Base-by-base conservation (phyloP, 2,797 vertebrate genomes). In the Poeciliopsis presidionis region DNA sequence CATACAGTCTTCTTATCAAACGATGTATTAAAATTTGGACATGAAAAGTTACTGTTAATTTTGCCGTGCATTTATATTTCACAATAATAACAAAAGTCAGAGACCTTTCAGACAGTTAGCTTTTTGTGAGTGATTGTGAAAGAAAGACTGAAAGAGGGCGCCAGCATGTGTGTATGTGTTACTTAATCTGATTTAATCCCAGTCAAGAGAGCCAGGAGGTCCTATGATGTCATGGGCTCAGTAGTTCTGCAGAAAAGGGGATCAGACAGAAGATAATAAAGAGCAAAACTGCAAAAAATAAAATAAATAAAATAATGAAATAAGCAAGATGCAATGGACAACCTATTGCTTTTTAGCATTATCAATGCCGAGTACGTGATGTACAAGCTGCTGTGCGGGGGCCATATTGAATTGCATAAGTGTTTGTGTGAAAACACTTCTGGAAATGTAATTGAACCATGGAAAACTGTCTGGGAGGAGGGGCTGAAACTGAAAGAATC, bases 161-260 rank as follows among this genome's bases (percentile, higher is more conserved):
- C 61, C 73, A 7, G 3, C 75, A 11, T 79, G 59, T 71, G 79
- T 74, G 47, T 81, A 57, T 80, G 78, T 86, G 75, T 90, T 84
- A 79, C 86, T 89, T 92, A 91, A 93, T 93, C 90, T 87, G 77
- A 83, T 88, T 87, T 93, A 92, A 94, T 93, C 91, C 84, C 76
- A 77, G 78, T 83, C 81, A 87, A 90, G 73, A 79, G 76, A 51
- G 78, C 79, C 85, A 84, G 89, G 79, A 82, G 81, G 77, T 91
- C 86, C 89, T 89, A 76, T 92, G 90, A 91, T 86, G 91, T 90
- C 91, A 92, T 85, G 67, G 81, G 59, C 75, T 86, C 71, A 81
- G 80, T 81, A 85, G 85, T 77, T 81, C 75, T 80, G 72, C 84
- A 73, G 77, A 81, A 84, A 88, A 7, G n/a, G 75, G 80, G 81